A percentile compares a stretch with the other conserved stretches of the same genome.
These are phyloP conservation scores for Drosophila algonquin DNA, from an alignment of 2,888 invertebrate genomes.

Conservation along the genomic window DNA sequence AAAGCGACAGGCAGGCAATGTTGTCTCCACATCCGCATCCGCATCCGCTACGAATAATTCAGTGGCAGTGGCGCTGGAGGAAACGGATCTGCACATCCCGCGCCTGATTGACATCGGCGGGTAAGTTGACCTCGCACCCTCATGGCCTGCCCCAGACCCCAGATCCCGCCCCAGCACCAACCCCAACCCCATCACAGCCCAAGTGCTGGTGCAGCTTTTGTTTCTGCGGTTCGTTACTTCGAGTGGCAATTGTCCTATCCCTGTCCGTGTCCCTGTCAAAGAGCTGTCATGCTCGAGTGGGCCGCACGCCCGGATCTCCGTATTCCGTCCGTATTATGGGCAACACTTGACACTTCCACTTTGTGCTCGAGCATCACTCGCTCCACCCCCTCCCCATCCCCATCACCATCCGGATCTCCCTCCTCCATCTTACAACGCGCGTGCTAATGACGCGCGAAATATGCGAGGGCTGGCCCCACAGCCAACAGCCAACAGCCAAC, in stretches of 20 bases:
- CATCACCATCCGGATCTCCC: neutral
- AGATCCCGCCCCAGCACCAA: neutral
- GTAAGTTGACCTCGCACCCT: slow-evolving; percentile 83
- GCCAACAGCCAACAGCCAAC: slow-evolving; percentile 22
- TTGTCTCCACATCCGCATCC: slow-evolving; percentile 44
- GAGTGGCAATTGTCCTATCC: slow-evolving; percentile 72
- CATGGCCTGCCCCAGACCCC: neutral
- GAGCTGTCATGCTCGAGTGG: slow-evolving; percentile 76
- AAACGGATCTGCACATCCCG: slow-evolving; percentile 88
- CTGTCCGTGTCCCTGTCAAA: slow-evolving; percentile 69
- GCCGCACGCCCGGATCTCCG: slow-evolving; percentile 51
- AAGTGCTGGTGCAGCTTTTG: slow-evolving; percentile 53
- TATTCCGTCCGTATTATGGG: slow-evolving; percentile 71
- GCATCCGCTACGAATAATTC: slow-evolving; percentile 62
- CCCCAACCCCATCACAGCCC: neutral
- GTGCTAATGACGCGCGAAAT: slow-evolving; percentile 82
- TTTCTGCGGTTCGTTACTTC: slow-evolving; percentile 77
- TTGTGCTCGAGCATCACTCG: slow-evolving; percentile 51
- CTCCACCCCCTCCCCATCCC: neutral
- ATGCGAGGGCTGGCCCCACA: slow-evolving; percentile 55
- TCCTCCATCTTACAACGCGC: slow-evolving; percentile 36
- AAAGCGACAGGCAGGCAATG: slow-evolving; percentile 16
- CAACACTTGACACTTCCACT: slow-evolving; percentile 81
- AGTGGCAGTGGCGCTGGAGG: slow-evolving; percentile 67
- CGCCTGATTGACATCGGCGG: slow-evolving; percentile 87